phyloP scores from a whole-genome alignment of 2,113 vertebrate genomes.

The Odocoileus virginianus region DNA sequence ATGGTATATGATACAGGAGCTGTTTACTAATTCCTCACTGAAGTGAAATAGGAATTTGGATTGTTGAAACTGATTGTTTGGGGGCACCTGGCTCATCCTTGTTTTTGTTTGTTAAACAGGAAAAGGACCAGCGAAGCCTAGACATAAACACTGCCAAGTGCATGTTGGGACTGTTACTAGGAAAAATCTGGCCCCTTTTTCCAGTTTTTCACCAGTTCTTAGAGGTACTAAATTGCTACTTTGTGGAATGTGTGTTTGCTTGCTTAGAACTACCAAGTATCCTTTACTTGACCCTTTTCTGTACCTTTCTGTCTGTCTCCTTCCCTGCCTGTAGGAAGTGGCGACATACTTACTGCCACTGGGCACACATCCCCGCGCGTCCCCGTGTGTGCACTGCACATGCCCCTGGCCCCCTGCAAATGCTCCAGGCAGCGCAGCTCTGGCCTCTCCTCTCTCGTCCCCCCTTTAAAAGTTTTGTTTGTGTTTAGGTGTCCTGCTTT shows the following conservation, averaged over 20 bases:
- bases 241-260: slow-evolving; percentile 65
- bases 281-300: slow-evolving; percentile 3
- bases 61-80: slow-evolving; percentile 40
- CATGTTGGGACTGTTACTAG: slow-evolving; percentile 98
- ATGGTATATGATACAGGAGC: slow-evolving; percentile 32
- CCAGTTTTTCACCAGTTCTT: slow-evolving; percentile 99
- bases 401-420: too few relatives aligned
- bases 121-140: slow-evolving; percentile 99
- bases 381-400: fast-evolving
- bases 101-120: slow-evolving; percentile 83
- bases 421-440: not conserved
- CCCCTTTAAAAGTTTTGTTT: not conserved
- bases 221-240: slow-evolving; percentile 87
- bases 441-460: not conserved
- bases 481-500: not conserved
- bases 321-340: slow-evolving; percentile 4
- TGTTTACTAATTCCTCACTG: slow-evolving; percentile 1
- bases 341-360: not conserved
- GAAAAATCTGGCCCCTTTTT: slow-evolving; percentile 98
- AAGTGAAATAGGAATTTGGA: slow-evolving; percentile 40
- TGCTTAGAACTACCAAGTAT: slow-evolving; percentile 51
- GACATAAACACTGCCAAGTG: slow-evolving; percentile 99
- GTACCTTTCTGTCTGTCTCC: not conserved
- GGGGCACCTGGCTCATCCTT: slow-evolving; percentile 57
- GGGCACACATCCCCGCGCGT: not conserved